These are phyloP conservation scores for Halcyon malimbica DNA, from an alignment of 2,113 vertebrate species.

Conservation along the genomic window DNA sequence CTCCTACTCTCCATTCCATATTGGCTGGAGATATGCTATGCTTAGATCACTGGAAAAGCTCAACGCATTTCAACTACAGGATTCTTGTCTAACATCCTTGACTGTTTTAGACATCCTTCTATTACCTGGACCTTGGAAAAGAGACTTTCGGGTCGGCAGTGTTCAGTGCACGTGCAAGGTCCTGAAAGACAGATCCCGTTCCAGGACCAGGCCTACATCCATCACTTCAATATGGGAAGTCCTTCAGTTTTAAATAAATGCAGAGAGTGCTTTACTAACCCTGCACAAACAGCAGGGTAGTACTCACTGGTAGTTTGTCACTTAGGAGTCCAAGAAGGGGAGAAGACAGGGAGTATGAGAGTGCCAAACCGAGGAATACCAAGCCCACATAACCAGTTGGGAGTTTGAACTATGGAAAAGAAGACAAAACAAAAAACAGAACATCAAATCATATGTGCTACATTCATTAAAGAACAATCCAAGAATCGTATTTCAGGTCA, in stretches of 20 bases:
- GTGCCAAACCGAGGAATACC: conserved; percentile 87
- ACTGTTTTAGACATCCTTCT: background rate
- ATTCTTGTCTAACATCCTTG: background rate
- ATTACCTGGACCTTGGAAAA: background rate
- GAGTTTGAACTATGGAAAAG: conserved; percentile 82
- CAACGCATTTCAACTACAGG: background rate
- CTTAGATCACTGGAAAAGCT: background rate
- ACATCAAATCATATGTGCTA: background rate
- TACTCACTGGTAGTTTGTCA: conserved; percentile 90
- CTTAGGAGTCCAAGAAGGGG: conserved; percentile 87
- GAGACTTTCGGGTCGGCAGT: background rate
- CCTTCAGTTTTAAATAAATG: background rate
- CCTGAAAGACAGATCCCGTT: background rate
- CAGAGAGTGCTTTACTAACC: background rate
- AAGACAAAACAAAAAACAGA: background rate
- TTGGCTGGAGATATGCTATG: background rate
- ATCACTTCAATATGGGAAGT: background rate
- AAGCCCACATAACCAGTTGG: conserved; percentile 89
- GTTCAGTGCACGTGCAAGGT: background rate
- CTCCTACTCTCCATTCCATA: background rate
- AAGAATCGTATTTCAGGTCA: background rate
- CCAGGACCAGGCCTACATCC: background rate
- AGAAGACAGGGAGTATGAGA: conserved; percentile 87
- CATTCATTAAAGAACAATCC: background rate
- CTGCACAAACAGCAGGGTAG: background rate